phyloP scores from a whole-genome alignment of 1,140 invertebrate species.

The Diachasmimorpha longicaudata region DNA sequence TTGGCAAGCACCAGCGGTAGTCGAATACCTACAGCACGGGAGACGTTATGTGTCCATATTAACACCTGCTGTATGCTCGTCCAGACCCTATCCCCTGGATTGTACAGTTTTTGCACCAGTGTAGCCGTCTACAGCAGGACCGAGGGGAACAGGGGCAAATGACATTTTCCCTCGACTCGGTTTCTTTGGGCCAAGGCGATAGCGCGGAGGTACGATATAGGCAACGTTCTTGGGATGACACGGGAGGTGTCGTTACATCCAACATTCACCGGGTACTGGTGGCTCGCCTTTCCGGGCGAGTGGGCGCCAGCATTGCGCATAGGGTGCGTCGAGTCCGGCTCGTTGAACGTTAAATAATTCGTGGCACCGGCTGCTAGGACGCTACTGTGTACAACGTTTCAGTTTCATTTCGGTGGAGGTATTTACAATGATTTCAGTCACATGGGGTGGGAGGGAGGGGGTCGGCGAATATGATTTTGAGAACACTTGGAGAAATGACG shows the following conservation, averaged over 20 bases:
- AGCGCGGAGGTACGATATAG: background rate
- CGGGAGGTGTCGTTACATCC: conserved; percentile 13
- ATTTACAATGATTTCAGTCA: background rate
- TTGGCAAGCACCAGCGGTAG: conserved; percentile 18
- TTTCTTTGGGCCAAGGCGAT: conserved; percentile 3
- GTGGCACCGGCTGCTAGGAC: background rate
- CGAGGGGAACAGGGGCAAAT: background rate
- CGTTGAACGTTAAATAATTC: conserved; percentile 4
- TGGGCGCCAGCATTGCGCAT: background rate
- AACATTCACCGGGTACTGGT: background rate
- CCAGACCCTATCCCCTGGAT: background rate
- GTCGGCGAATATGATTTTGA: too few relatives aligned
- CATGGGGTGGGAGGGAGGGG: too few relatives aligned
- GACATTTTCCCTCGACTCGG: background rate
- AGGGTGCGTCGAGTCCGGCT: background rate
- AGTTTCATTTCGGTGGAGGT: background rate
- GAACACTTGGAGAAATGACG: too few relatives aligned
- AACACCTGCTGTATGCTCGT: conserved; percentile 38
- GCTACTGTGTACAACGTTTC: background rate
- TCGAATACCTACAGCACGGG: conserved; percentile 1
- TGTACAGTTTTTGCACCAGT: background rate
- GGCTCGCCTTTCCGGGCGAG: background rate
- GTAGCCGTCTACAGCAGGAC: background rate
- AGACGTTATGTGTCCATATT: conserved; percentile 46
- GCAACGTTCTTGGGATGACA: conserved; percentile 1